Percentiles rank a stretch among this genome's conserved stretches.
These are phyloP conservation scores for Temnothorax rugatulus DNA, from an alignment of 2,888 invertebrate genomes.

Conservation along the genomic window DNA sequence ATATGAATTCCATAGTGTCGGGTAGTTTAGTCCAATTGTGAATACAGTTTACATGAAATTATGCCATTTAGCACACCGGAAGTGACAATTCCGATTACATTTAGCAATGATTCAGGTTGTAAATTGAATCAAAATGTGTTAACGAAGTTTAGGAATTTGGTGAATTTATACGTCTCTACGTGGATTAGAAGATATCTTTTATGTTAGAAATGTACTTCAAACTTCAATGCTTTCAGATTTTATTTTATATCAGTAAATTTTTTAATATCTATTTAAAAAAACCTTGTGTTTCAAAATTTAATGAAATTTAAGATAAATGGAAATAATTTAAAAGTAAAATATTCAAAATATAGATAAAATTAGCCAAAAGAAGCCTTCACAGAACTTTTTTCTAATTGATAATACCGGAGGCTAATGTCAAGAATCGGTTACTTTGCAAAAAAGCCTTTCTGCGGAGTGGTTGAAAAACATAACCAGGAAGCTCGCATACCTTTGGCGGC, in stretches of 20 bases:
- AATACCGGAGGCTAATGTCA: neutral
- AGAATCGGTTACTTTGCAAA: neutral
- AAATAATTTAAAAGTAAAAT: neutral
- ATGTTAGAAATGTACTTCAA: neutral
- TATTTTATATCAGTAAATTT: neutral
- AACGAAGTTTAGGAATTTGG: neutral
- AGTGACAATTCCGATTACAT: constrained; percentile 28
- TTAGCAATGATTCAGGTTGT: constrained; percentile 3
- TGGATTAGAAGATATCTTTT: neutral
- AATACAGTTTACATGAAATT: constrained; percentile 31
- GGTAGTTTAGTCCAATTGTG: constrained; percentile 28
- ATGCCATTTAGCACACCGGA: constrained; percentile 12
- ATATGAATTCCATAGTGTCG: neutral
- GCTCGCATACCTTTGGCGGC: neutral
- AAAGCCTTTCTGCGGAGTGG: neutral
- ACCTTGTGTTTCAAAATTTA: neutral
- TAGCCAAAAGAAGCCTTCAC: neutral
- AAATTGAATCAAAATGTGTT: constrained; percentile 3
- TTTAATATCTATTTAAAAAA: neutral
- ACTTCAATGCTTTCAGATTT: neutral
- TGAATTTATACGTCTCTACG: neutral
- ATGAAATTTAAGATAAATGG: neutral
- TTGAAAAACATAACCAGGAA: neutral
- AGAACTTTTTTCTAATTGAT: neutral
- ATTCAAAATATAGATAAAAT: constrained; percentile 6